These are phyloP conservation scores for Chiloscyllium punctatum DNA, from an alignment of 2,797 vertebrate genomes.

Conservation along the genomic window DNA sequence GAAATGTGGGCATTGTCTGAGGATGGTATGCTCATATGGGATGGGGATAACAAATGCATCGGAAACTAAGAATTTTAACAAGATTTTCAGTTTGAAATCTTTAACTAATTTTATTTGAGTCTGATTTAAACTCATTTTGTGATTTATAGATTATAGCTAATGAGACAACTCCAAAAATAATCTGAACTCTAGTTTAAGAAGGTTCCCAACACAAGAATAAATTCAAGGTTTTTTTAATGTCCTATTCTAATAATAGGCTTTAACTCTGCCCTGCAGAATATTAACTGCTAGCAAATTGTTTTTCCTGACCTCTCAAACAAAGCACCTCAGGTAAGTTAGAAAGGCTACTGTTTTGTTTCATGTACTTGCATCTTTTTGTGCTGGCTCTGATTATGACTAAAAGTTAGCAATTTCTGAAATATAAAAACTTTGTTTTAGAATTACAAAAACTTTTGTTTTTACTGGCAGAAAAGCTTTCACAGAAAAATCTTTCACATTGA, in stretches of 20 bases:
- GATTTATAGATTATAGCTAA: not conserved
- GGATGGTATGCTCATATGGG: not conserved
- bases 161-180: not conserved
- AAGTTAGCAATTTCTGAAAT: not conserved
- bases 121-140: not conserved
- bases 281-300: not conserved
- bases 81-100: not conserved
- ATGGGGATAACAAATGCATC: not conserved
- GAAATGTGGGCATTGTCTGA: not conserved
- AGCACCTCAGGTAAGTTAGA: not conserved
- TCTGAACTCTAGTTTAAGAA: not conserved
- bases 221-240: not conserved
- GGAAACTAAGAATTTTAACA: not conserved
- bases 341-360: not conserved
- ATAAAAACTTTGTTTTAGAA: not conserved
- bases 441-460: not conserved
- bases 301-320: not conserved
- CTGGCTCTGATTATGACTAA: not conserved
- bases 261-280: too few relatives aligned
- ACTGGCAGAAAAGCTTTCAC: not conserved
- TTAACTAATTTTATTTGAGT: not conserved
- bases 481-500: not conserved
- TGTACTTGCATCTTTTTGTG: not conserved
- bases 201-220: not conserved
- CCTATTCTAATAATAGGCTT: not conserved